These are phyloP conservation scores for Australoheros scitulus DNA, from an alignment of 2,113 vertebrate genomes.

Conservation along the genomic window DNA sequence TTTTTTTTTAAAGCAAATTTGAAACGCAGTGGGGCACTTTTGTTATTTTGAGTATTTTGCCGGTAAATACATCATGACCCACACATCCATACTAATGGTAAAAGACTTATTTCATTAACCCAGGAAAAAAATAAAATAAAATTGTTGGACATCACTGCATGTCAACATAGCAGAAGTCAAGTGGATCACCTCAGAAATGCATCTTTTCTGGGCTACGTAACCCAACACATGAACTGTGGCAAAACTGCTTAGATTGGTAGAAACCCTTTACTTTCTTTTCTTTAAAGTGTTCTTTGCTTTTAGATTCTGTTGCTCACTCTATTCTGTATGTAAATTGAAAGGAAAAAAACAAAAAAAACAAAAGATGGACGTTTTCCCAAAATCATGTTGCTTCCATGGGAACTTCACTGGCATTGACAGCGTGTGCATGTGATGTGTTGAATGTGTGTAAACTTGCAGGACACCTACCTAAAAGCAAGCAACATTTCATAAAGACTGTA, in stretches of 20 bases:
- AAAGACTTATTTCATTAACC: slow-evolving; percentile 74
- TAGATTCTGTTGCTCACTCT: slow-evolving; percentile 49
- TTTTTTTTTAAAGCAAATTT: slow-evolving; percentile 24
- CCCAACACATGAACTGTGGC: slow-evolving; percentile 46
- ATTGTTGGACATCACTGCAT: slow-evolving; percentile 70
- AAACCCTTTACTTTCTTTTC: slow-evolving; percentile 23
- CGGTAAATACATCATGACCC: slow-evolving; percentile 69
- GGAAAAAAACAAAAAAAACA: background rate
- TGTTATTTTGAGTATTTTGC: slow-evolving; percentile 62
- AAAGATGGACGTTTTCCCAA: slow-evolving; percentile 56
- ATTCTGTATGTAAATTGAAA: slow-evolving; percentile 49
- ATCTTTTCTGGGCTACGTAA: slow-evolving; percentile 22
- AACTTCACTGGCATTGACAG: slow-evolving; percentile 59
- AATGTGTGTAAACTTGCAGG: slow-evolving; percentile 50
- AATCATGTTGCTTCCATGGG: slow-evolving; percentile 70
- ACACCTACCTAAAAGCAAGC: slow-evolving; percentile 32
- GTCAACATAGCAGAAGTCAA: slow-evolving; percentile 41
- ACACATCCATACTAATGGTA: slow-evolving; percentile 62
- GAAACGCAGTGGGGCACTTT: slow-evolving; percentile 67
- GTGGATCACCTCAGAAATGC: slow-evolving; percentile 12
- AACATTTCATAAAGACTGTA: slow-evolving; percentile 54
- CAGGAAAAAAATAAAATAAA: slow-evolving; percentile 39
- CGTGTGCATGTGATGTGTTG: slow-evolving; percentile 73
- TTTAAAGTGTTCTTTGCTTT: slow-evolving; percentile 43
- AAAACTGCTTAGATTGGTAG: slow-evolving; percentile 54